Conservation (phyloP, 2,797 vertebrate genomes). For the Parotocinclus haroldoi region DNA sequence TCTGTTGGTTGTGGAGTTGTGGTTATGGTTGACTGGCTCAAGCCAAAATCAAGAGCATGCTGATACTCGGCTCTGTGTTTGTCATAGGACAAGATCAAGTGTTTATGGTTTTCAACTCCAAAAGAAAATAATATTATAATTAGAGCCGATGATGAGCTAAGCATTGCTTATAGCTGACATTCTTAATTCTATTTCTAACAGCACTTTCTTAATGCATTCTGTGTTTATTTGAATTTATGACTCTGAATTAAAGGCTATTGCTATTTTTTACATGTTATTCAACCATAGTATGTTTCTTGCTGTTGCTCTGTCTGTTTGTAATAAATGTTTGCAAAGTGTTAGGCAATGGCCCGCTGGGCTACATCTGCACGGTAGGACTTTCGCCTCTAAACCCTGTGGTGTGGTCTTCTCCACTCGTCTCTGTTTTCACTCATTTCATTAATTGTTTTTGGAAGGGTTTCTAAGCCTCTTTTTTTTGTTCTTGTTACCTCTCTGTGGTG, state of each 20-base stretch:
- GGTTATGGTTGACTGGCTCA: too few relatives aligned
- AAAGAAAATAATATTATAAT: too few relatives aligned
- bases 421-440: conserved; percentile 29
- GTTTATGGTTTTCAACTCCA: too few relatives aligned
- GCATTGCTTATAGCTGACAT: too few relatives aligned
- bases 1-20: too few relatives aligned
- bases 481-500: conserved; percentile 46
- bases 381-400: conserved; percentile 41
- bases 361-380: conserved; percentile 49
- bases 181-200: too few relatives aligned
- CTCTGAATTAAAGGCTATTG: neutral
- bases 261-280: conserved; percentile 29
- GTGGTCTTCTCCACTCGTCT: conserved; percentile 43
- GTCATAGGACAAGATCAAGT: too few relatives aligned
- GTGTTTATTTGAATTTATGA: too few relatives aligned
- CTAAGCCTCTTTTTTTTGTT: conserved; percentile 52
- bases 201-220: too few relatives aligned
- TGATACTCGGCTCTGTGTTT: too few relatives aligned
- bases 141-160: too few relatives aligned
- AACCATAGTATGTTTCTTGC: conserved; percentile 30
- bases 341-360: conserved; percentile 45
- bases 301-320: conserved; percentile 41
- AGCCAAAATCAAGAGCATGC: too few relatives aligned
- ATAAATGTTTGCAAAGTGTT: conserved; percentile 45
- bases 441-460: conserved; percentile 34